Evolutionary conservation across 2,888 invertebrate genomes (phyloP).

Genomic region (Xanthia icteritia): DNA sequence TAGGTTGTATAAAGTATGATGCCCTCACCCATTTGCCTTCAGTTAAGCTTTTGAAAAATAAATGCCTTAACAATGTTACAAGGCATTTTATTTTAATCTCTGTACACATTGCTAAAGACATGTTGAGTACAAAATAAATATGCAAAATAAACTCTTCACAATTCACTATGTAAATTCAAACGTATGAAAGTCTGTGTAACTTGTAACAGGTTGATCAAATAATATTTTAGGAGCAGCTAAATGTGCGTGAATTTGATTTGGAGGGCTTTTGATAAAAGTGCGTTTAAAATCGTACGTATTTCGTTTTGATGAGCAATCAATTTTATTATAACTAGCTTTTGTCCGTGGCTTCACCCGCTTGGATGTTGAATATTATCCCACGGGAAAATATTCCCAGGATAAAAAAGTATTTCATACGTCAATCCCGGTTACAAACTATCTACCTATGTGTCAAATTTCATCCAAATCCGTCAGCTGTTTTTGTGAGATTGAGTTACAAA

Average conservation of each 20-base stretch:
- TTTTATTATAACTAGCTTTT: neutral
- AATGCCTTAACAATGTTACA: neutral
- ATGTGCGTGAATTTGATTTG: constrained; percentile 7
- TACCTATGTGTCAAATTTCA: no score
- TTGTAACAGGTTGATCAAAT: neutral
- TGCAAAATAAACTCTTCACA: neutral
- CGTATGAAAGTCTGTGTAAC: neutral
- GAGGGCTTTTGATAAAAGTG: neutral
- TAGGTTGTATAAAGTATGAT: neutral
- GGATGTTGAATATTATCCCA: no score
- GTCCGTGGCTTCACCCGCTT: no score
- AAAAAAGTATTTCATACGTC: no score
- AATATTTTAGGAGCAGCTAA: neutral
- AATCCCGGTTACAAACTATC: no score
- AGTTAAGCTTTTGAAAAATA: neutral
- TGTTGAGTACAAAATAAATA: constrained; percentile 1
- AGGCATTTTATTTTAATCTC: neutral
- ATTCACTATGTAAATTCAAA: neutral
- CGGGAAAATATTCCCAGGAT: no score
- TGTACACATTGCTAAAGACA: no score
- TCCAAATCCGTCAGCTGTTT: no score
- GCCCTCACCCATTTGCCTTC: neutral
- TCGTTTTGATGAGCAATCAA: neutral
- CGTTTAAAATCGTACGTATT: neutral
- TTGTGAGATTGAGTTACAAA: no score